phyloP scores from a whole-genome alignment of 1,140 invertebrate species.

The Neodiprion lecontei region DNA sequence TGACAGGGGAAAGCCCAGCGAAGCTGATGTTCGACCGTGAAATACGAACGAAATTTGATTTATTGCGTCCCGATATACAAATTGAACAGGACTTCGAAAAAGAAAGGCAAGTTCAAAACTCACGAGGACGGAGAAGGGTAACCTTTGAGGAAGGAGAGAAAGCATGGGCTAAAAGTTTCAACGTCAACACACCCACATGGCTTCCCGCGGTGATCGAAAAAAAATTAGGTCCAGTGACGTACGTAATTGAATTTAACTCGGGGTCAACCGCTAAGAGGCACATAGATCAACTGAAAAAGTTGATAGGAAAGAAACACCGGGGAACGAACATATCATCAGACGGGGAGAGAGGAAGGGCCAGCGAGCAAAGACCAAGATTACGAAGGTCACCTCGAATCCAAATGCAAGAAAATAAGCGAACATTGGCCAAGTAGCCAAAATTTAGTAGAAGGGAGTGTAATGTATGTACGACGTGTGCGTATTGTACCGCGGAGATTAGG shows the following conservation, averaged over 20 bases:
- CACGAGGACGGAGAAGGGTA: neutral
- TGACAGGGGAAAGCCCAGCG: conserved; percentile 19
- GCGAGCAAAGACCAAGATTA: no score
- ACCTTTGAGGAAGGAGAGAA: neutral
- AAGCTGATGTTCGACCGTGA: conserved; percentile 21
- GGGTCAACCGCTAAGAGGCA: neutral
- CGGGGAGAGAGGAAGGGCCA: no score
- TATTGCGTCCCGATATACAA: conserved; percentile 9
- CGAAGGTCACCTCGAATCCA: no score
- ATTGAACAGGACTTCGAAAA: conserved; percentile 7
- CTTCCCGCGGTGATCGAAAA: neutral
- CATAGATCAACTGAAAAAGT: neutral
- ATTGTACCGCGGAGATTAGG: no score
- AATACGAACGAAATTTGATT: neutral
- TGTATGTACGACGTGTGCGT: no score
- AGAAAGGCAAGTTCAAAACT: neutral
- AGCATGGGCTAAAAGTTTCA: neutral
- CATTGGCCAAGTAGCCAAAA: no score
- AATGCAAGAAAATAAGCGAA: no score
- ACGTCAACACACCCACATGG: neutral
- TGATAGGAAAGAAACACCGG: no score
- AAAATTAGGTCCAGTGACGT: neutral
- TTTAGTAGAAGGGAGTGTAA: no score
- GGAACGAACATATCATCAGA: no score
- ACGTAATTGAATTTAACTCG: conserved; percentile 3